These are phyloP conservation scores for Tachina fera DNA, from an alignment of 2,888 invertebrate species.

Conservation along the genomic window DNA sequence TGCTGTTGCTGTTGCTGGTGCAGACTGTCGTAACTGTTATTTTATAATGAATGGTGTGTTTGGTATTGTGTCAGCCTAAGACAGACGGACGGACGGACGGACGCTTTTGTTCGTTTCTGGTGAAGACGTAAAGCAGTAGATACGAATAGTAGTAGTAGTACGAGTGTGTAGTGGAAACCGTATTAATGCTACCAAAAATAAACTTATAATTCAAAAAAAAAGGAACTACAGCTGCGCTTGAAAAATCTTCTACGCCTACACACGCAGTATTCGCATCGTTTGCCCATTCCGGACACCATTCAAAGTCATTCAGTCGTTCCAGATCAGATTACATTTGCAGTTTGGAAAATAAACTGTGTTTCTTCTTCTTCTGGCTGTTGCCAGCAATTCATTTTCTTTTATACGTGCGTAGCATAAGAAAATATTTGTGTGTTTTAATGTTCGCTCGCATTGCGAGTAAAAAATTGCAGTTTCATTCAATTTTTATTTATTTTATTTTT, in stretches of 20 bases:
- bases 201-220: not conserved
- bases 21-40: conserved; percentile 65
- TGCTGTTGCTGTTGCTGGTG: conserved; percentile 33
- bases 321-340: conserved; percentile 68
- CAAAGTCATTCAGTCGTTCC: conserved; percentile 13
- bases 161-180: not conserved
- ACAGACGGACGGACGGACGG: not conserved
- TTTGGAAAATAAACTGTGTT: too few species aligned
- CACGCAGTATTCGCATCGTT: conserved; percentile 64
- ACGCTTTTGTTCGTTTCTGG: conserved; percentile 36
- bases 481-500: not conserved
- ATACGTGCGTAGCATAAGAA: conserved; percentile 69
- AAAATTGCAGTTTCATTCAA: conserved; percentile 39
- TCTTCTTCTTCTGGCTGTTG: not conserved
- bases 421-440: conserved; percentile 36
- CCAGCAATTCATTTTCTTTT: conserved; percentile 42
- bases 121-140: conserved; percentile 24
- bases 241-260: conserved; percentile 63
- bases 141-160: too few species aligned
- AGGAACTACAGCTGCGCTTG: conserved; percentile 62
- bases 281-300: conserved; percentile 1
- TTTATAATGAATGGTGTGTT: conserved; percentile 69
- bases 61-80: conserved; percentile 66
- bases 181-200: conserved; percentile 16
- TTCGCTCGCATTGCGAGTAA: conserved; percentile 41